Evolutionary conservation across 2,888 invertebrate species (phyloP), one percentile per base, ranked within the genome.

Genomic region (Meta bourneti): DNA sequence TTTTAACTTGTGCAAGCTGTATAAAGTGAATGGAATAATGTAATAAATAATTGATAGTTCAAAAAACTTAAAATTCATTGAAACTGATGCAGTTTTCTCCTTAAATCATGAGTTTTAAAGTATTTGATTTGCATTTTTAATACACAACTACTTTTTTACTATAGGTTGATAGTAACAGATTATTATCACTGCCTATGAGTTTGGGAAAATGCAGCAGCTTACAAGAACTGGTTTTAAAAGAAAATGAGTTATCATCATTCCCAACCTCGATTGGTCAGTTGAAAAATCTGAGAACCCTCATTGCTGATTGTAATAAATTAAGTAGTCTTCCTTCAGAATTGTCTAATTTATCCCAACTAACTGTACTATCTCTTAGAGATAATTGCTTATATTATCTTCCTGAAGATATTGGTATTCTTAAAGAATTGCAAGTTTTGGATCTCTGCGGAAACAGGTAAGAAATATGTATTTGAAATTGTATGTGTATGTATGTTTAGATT

Each of bases 151-250:
- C 4, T 1, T 34, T 34, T 34, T 94, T 94, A 94, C 94, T 96
- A 96, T 72, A 93, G 92, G 89, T 93, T 71, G 93, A 95, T 87
- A 95, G 95, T 93, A 96, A 96, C 93, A 94, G 95, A 83, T 93
- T 96, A 81, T 93, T 94, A 48, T 94, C 94, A 6, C 93, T 96
- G n/a, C 95, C 95, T 13, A 94, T 95, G 7, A 94, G 95, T 84
- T 95, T 96, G 90, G 96, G 95, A 95, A 98, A 98, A 95, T 99
- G 99, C 96, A 97, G 97, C 95, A 97, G 96, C 95, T 96, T 99
- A 94, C 98, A 98, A 96, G 99, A 99, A 96, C 96, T 99, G 94
- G 98, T 99, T 95, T 96, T 99, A 94, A 99, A 99, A 90, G 99
- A 99, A 96, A 99, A 99, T 96, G 97, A 98, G 95, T 96, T 99